Base-by-base conservation (phyloP, 2,888 invertebrate genomes). In the Oscheius sp. region DNA sequence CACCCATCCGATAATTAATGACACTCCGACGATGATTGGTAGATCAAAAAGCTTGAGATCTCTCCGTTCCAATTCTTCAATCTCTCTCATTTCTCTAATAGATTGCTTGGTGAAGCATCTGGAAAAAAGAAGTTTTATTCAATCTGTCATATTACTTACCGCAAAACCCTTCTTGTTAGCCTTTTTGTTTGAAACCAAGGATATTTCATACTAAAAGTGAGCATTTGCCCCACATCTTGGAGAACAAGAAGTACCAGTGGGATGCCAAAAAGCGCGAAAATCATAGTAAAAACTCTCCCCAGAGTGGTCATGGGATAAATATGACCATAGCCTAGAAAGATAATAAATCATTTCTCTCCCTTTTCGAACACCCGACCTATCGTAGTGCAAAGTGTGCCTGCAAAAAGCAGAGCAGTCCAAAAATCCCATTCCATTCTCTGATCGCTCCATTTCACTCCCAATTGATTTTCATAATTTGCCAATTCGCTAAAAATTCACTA, bases 11-110 rank as follows among this genome's bases (percentile, higher is more conserved):
- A 95, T 88, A 25, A 96, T 89, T 69, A 96, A 91, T 29, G 91
- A 87, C 1, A 95, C 91, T 0, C 96, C 96, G 0, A 96, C 90
- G 0, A 93, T 92, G 34, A 96, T 92, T 0, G 96, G 96, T 63
- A 96, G 88, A 87, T 96, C 95, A 87, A 96, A 96, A 39, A 82
- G 73, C 37, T 76, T 75, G 17, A 82, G 58, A 65, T 79, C 76
- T 29, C 66, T 63, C 25, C 76, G 45, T 31, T 79, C 79, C n/a
- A 74, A 65, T 17, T 46, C 63, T 42, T 79, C 79, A 17, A 79
- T 80, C 42, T 71, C 75, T 39, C 67, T 63, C 76, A 83, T 81
- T 39, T 82, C 82, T 10, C 73, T 58, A 20, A 81, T 53, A 0
- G 83, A 75, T 45, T 82, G 80, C 25, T 82, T 82, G 42, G 82